Evolutionary conservation across 2,888 invertebrate species (phyloP).

Genomic region (Trissolcus japonicus): DNA sequence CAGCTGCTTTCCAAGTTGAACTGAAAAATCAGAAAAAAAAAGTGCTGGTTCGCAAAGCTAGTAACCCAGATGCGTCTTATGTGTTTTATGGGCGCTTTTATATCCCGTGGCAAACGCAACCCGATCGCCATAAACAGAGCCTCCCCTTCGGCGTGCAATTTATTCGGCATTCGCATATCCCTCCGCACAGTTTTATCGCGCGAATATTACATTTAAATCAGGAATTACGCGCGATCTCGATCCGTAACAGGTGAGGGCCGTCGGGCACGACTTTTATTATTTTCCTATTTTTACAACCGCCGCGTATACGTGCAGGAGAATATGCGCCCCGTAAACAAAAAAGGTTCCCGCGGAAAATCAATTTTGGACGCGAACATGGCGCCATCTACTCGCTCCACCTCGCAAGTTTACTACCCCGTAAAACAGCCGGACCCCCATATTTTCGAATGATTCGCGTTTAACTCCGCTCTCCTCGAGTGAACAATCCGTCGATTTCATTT

Average conservation of each 20-base stretch:
- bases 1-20: conserved; percentile 48
- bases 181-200: conserved; percentile 36
- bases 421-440: background rate
- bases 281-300: conserved; percentile 18
- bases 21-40: conserved; percentile 65
- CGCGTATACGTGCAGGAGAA: background rate
- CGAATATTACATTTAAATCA: conserved; percentile 54
- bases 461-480: conserved; percentile 22
- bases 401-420: conserved; percentile 14
- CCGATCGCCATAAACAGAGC: conserved; percentile 52
- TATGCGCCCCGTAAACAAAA: conserved; percentile 11
- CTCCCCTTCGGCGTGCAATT: conserved; percentile 29
- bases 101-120: conserved; percentile 59
- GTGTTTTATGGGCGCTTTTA: conserved; percentile 74
- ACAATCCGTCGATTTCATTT: conserved; percentile 5
- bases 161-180: conserved; percentile 46
- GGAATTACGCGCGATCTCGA: conserved; percentile 27
- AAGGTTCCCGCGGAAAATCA: conserved; percentile 3
- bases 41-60: conserved; percentile 71
- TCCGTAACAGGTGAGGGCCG: conserved; percentile 18
- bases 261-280: conserved; percentile 31
- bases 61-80: conserved; percentile 74
- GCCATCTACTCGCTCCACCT: conserved; percentile 2
- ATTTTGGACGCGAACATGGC: conserved; percentile 3
- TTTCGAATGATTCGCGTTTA: conserved; percentile 15